These are phyloP conservation scores for Tychaedon coryphoeus DNA, from an alignment of 2,113 vertebrate species.

Conservation along the genomic window DNA sequence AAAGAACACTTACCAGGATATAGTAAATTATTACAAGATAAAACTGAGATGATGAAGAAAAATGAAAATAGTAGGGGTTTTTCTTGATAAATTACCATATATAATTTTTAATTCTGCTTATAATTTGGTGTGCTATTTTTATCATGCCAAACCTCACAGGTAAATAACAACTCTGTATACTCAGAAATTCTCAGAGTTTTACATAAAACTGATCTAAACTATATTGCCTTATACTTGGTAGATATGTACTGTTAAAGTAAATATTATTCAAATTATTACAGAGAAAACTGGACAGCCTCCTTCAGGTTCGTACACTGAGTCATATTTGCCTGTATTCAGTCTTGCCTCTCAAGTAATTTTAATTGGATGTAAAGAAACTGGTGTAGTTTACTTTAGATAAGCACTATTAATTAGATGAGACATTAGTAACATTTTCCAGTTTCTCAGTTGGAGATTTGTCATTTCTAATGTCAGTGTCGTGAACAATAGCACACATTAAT, in stretches of 20 bases:
- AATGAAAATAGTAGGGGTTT: background rate
- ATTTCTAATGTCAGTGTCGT: background rate
- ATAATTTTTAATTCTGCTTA: background rate
- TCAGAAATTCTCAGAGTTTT: background rate
- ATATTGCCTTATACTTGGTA: background rate
- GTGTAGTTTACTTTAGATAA: background rate
- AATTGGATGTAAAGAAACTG: background rate
- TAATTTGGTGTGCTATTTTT: background rate
- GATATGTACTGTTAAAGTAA: background rate
- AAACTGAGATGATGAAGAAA: background rate
- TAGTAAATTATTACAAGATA: background rate
- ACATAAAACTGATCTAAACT: background rate
- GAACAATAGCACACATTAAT: background rate
- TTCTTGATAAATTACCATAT: background rate
- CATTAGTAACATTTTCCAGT: background rate
- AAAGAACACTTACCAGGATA: background rate
- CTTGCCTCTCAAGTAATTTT: background rate
- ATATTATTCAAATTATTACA: background rate
- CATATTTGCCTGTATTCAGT: background rate
- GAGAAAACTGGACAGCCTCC: background rate
- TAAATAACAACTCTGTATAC: background rate
- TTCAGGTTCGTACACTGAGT: background rate
- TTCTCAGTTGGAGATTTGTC: background rate
- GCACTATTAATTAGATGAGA: background rate
- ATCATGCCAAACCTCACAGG: background rate